phyloP scores from a whole-genome alignment of 92 coral and sea anemone genomes.

The Zoanthus solanderi region DNA sequence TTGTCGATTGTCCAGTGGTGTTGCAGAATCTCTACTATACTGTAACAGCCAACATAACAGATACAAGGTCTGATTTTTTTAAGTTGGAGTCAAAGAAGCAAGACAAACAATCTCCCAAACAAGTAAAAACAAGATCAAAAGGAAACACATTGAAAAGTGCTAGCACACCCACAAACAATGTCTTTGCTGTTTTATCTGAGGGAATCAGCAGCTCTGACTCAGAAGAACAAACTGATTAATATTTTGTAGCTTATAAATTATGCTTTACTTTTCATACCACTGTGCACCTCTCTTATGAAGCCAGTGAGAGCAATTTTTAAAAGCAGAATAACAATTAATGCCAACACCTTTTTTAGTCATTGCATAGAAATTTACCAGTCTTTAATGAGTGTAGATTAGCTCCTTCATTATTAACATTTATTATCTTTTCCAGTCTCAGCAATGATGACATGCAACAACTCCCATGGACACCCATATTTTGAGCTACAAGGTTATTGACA shows the following conservation, averaged over 20 bases:
- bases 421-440: too few relatives aligned
- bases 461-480: too few relatives aligned
- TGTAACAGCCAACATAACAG: background rate
- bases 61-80: background rate
- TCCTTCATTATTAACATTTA: too few relatives aligned
- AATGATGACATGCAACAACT: too few relatives aligned
- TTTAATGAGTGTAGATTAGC: too few relatives aligned
- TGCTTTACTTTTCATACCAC: too few relatives aligned
- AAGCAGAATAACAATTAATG: too few relatives aligned
- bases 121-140: background rate
- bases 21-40: background rate
- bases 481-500: too few relatives aligned
- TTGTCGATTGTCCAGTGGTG: slow-evolving; percentile 13
- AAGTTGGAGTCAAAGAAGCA: background rate
- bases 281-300: too few relatives aligned
- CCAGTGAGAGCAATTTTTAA: too few relatives aligned
- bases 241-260: background rate
- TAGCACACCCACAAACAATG: background rate
- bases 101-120: background rate
- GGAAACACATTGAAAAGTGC: background rate
- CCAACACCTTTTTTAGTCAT: too few relatives aligned
- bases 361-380: too few relatives aligned
- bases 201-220: slow-evolving; percentile 11
- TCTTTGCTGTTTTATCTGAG: slow-evolving; percentile 2
- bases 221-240: background rate